phyloP scores from a whole-genome alignment of 2,797 vertebrate genomes.

The Caiman crocodilus region DNA sequence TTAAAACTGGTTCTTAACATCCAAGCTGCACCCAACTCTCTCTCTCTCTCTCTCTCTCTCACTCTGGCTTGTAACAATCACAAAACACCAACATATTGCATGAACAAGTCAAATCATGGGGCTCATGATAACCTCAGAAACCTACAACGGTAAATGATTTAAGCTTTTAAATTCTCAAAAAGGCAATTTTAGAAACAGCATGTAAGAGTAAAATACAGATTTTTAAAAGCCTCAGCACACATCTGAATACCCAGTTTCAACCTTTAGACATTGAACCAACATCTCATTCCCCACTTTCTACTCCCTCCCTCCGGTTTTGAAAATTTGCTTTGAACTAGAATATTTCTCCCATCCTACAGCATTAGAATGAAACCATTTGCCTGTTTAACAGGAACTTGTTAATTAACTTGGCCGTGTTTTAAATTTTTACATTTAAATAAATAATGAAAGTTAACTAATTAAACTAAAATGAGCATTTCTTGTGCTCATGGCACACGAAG shows the following conservation, averaged over 20 bases:
- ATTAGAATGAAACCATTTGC: constrained; percentile 63
- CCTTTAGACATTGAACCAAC: constrained; percentile 28
- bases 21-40: constrained; percentile 39
- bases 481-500: constrained; percentile 50
- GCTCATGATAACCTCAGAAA: constrained; percentile 40
- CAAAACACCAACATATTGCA: constrained; percentile 73
- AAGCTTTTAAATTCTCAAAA: constrained; percentile 40
- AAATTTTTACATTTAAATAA: constrained; percentile 75
- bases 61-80: constrained; percentile 63
- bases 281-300: no score
- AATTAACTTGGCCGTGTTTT: constrained; percentile 63
- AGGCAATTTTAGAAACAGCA: constrained; percentile 63
- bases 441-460: constrained; percentile 64
- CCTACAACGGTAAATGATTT: not conserved
- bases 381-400: constrained; percentile 73
- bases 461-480: not conserved
- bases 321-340: constrained; percentile 64
- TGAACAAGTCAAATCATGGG: constrained; percentile 75
- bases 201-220: constrained; percentile 60
- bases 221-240: constrained; percentile 69
- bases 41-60: constrained; percentile 36
- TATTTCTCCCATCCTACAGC: not conserved
- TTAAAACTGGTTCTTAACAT: constrained; percentile 66
- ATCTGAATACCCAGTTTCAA: constrained; percentile 69
- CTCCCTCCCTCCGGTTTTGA: constrained; percentile 52